Base-by-base conservation (phyloP, 2,113 vertebrate species). In the Archocentrus centrarchus region DNA sequence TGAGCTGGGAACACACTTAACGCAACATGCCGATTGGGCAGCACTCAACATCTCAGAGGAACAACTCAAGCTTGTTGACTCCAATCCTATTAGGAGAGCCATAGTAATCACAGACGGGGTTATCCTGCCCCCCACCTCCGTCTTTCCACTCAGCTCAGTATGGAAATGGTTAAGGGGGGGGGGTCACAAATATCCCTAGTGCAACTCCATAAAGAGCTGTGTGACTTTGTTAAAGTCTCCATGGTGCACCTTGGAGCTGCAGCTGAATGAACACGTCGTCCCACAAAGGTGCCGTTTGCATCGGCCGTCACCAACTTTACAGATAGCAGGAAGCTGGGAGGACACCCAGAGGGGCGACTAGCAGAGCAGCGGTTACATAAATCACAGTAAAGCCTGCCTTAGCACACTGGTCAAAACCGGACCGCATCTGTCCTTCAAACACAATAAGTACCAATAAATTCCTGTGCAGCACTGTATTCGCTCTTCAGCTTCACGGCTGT, bases 21-120 rank as follows among this genome's bases (percentile, higher is more conserved):
- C 39, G 15, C 84, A 80, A 88, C 84, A 15, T 63, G 77, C 86
- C 81, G 79, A 93, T 86, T 93, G 90, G 88, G 75, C 86, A 30
- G 63, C 79, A 11, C 82, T 81, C 47, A n/a, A 83, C 82, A 87
- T 90, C 90, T 85, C 82, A n/a, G 70, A 90, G 91, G 90, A 90
- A 88, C 92, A 88, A 88, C 92, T 90, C 89, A 82, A 93, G 90
- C 93, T 91, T 90, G 91, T 92, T 94, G 93, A 92, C 89, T 89
- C 86, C 93, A 95, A 96, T 95, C 94, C 93, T 91, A 95, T 96
- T 94, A 85, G 64, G 79, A 93, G 80, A 91, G 90, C 91, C 87
- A 82, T 82, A 82, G 91, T 95, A 95, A 94, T 94, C 90, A 91
- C 87, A 88, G 85, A 89, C 57, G 60, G 75, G 75, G 86, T 91